phyloP scores from a whole-genome alignment of 2,888 invertebrate species.

The Trachelus iudaicus region DNA sequence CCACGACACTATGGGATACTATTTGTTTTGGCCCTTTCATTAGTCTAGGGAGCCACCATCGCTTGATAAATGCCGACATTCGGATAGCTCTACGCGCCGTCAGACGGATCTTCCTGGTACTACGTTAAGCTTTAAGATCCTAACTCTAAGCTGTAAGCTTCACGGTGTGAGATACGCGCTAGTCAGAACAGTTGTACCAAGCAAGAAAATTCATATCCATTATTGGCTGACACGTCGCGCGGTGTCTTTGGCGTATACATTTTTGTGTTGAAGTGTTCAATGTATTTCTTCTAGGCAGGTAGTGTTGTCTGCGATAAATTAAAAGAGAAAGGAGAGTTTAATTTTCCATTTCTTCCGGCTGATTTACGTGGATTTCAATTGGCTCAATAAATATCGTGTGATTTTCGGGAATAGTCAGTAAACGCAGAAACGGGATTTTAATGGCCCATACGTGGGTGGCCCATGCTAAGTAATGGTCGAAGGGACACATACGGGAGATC shows the following conservation, averaged over 20 bases:
- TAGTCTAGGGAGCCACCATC: slow-evolving; percentile 1
- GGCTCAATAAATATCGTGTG: neutral
- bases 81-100: slow-evolving; percentile 10
- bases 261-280: neutral
- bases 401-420: neutral
- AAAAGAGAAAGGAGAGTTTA: neutral
- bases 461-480: neutral
- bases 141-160: neutral
- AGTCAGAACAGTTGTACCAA: neutral
- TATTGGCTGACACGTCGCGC: neutral
- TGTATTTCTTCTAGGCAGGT: neutral
- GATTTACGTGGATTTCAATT: neutral
- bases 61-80: slow-evolving; percentile 18
- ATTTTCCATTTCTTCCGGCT: neutral
- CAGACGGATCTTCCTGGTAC: neutral
- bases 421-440: neutral
- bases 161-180: neutral
- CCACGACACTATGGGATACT: slow-evolving; percentile 6
- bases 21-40: slow-evolving; percentile 18
- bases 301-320: neutral
- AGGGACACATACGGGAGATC: neutral
- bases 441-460: neutral
- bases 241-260: neutral
- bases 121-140: neutral
- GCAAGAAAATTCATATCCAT: neutral